phyloP scores from a whole-genome alignment of 92 coral and sea anemone species.

The Ricordea florida region DNA sequence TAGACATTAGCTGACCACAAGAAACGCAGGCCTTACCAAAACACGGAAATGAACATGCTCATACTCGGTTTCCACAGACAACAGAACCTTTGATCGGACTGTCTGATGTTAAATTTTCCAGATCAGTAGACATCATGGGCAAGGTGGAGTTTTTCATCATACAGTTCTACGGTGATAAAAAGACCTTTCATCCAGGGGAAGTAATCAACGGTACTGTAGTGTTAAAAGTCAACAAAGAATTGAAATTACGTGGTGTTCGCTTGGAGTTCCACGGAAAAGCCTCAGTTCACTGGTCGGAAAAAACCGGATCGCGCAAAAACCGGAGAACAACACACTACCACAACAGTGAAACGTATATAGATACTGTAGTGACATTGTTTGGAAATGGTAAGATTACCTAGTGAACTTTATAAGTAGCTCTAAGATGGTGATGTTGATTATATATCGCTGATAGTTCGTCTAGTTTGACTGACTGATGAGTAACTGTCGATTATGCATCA shows the following conservation, averaged over 20 bases:
- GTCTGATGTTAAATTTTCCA: no score
- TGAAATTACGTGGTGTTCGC: slow-evolving; percentile 83
- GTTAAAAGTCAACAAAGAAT: slow-evolving; percentile 74
- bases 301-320: slow-evolving; percentile 45
- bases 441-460: no score
- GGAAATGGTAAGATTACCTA: slow-evolving; percentile 75
- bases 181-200: slow-evolving; percentile 84
- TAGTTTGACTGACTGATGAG: no score
- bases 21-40: no score
- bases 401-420: neutral
- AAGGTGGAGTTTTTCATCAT: slow-evolving; percentile 79
- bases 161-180: slow-evolving; percentile 71
- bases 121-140: no score
- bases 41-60: no score
- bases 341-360: slow-evolving; percentile 67
- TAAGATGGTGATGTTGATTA: no score
- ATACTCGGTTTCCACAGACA: no score
- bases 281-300: slow-evolving; percentile 70
- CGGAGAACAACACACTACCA: slow-evolving; percentile 48
- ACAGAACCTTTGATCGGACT: no score
- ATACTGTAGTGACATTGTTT: slow-evolving; percentile 77
- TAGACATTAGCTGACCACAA: no score
- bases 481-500: no score
- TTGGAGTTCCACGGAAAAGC: slow-evolving; percentile 91
- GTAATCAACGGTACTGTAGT: slow-evolving; percentile 73